Percentiles rank a stretch among this genome's conserved stretches.
These are phyloP conservation scores for Lasioglossum marginatum DNA, from an alignment of 2,888 invertebrate species.

Conservation along the genomic window DNA sequence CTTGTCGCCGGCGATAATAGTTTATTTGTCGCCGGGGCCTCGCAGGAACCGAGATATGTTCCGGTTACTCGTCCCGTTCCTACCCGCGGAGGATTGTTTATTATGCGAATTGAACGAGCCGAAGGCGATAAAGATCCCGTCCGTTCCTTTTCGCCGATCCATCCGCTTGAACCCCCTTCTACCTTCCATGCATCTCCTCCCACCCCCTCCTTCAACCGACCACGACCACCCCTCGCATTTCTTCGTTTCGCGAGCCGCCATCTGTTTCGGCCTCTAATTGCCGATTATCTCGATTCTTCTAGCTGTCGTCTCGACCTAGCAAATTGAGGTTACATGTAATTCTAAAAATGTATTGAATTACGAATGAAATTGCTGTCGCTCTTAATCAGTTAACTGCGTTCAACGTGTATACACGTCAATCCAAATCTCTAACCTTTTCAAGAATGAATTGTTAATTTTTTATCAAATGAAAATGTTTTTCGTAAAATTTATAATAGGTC, in stretches of 20 bases:
- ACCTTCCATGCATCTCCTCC: neutral
- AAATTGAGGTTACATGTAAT: too few relatives aligned
- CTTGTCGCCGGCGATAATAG: slow-evolving; percentile 84
- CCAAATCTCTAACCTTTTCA: too few relatives aligned
- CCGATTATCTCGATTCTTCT: slow-evolving; percentile 18
- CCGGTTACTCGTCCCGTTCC: slow-evolving; percentile 80
- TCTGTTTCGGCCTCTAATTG: neutral
- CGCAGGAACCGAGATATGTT: slow-evolving; percentile 81
- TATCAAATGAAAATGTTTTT: too few relatives aligned
- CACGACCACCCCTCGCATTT: slow-evolving; percentile 16
- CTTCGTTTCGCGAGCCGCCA: slow-evolving; percentile 8
- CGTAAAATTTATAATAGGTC: too few relatives aligned
- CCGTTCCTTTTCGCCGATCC: slow-evolving; percentile 62
- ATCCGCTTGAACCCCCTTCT: slow-evolving; percentile 30
- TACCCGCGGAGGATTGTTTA: slow-evolving; percentile 81
- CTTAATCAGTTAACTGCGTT: too few relatives aligned
- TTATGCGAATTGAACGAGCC: slow-evolving; percentile 83
- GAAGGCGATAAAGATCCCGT: slow-evolving; percentile 83
- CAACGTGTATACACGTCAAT: too few relatives aligned
- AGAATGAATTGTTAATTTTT: too few relatives aligned
- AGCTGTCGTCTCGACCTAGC: neutral
- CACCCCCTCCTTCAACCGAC: neutral
- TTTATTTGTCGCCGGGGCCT: slow-evolving; percentile 83
- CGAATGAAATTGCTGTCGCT: neutral
- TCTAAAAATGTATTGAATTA: neutral